Evolutionary conservation across 2,113 vertebrate species (phyloP).

Genomic region (Daphoenositta chrysoptera): DNA sequence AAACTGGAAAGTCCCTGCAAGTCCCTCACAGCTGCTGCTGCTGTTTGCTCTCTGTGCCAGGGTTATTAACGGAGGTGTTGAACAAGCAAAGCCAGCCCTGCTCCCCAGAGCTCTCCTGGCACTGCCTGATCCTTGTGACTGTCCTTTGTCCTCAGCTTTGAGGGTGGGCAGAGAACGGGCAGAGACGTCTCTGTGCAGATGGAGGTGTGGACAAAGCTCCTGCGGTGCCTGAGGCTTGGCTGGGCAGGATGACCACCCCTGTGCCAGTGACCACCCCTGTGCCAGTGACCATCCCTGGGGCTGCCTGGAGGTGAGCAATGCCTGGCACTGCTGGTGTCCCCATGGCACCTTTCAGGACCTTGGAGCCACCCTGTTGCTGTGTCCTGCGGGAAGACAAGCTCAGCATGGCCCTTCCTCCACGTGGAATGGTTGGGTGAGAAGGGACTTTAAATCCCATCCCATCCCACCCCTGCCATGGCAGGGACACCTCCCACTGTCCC

Average conservation of each 20-base stretch:
- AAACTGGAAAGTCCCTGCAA: not conserved
- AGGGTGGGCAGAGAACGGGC: not conserved
- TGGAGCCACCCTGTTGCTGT: not conserved
- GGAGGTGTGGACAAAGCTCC: not conserved
- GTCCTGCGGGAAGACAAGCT: not conserved
- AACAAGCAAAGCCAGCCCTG: not conserved
- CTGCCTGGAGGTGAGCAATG: not conserved
- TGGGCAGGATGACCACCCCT: accelerated
- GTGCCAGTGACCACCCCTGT: not conserved
- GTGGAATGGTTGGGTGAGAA: not conserved
- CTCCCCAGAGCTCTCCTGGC: not conserved
- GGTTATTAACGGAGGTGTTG: constrained; percentile 9
- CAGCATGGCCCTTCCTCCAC: not conserved
- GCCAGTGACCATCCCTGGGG: not conserved
- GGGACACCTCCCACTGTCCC: not conserved
- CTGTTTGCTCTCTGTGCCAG: constrained; percentile 10
- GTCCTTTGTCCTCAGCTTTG: not conserved
- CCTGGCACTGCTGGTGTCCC: no score
- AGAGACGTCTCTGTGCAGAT: not conserved
- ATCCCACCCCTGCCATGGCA: not conserved
- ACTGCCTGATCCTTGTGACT: not conserved
- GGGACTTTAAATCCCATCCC: not conserved
- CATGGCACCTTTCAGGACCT: not conserved
- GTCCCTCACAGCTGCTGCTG: not conserved
- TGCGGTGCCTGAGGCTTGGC: not conserved